Percentiles rank a stretch among this genome's conserved stretches.
Evolutionary conservation across 2,797 vertebrate species (phyloP).

Genomic region (Bufotes viridis): DNA sequence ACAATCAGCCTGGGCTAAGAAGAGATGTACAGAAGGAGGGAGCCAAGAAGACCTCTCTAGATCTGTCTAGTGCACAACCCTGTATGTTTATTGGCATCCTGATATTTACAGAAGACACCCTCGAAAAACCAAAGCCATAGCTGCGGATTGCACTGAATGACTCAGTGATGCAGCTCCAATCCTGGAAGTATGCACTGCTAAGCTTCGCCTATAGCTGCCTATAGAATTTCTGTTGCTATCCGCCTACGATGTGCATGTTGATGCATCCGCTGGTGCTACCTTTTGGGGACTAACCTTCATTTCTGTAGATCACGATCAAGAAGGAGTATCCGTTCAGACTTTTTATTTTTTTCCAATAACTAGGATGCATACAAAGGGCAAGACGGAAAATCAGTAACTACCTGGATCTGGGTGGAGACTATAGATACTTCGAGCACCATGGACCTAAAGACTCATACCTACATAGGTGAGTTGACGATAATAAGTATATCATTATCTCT

Average conservation of each 20-base stretch:
- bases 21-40: conserved; percentile 26
- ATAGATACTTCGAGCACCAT: conserved; percentile 65
- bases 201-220: conserved; percentile 61
- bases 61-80: background rate
- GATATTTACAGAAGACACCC: conserved; percentile 11
- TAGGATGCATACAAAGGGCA: conserved; percentile 51
- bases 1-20: conserved; percentile 32
- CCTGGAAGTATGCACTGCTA: conserved; percentile 6
- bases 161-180: conserved; percentile 15
- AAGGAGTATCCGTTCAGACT: conserved; percentile 72
- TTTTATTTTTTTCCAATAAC: conserved; percentile 42
- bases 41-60: conserved; percentile 34
- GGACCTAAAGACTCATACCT: conserved; percentile 65
- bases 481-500: background rate
- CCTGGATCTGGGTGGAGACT: conserved; percentile 63
- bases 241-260: conserved; percentile 6
- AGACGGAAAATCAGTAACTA: conserved; percentile 64
- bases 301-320: conserved; percentile 66
- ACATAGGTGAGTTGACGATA: conserved; percentile 67
- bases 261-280: conserved; percentile 1
- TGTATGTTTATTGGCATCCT: conserved; percentile 5
- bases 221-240: conserved; percentile 62
- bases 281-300: conserved; percentile 60
- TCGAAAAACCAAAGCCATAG: background rate
- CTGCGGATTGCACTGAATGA: conserved; percentile 19